A percentile compares a stretch with the other conserved stretches of the same genome.
These are phyloP conservation scores for Rhadinocentrus ornatus DNA, from an alignment of 2,797 vertebrate genomes.

Conservation along the genomic window DNA sequence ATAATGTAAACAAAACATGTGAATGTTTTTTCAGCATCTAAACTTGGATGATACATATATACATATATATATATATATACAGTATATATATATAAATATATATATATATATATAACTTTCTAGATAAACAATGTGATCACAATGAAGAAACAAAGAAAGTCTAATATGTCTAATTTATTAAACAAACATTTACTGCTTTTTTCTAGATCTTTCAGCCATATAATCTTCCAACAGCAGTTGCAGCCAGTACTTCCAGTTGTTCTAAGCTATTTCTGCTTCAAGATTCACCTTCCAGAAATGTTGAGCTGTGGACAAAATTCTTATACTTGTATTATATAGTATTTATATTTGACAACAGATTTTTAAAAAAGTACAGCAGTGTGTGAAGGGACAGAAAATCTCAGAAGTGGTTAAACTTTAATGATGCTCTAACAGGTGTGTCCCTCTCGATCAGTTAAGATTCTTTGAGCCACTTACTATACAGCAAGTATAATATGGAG, in stretches of 20 bases:
- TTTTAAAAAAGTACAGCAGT: not conserved
- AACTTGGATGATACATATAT: not conserved
- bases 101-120: no score
- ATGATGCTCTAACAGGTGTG: conserved; percentile 35
- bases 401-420: conserved; percentile 53
- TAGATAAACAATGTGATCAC: not conserved
- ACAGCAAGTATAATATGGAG: conserved; percentile 35
- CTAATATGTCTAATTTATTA: not conserved
- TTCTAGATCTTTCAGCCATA: not conserved
- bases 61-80: no score
- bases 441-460: conserved; percentile 56
- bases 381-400: conserved; percentile 6
- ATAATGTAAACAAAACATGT: conserved; percentile 46
- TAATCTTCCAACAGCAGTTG: not conserved
- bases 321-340: not conserved
- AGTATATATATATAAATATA: no score
- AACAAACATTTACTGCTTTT: not conserved
- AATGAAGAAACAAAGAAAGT: not conserved
- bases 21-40: conserved; percentile 9
- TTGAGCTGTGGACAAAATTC: not conserved
- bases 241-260: not conserved
- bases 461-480: conserved; percentile 40
- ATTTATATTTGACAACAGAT: no score
- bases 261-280: not conserved
- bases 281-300: not conserved